Conservation (phyloP, 2,113 vertebrate species). For the Chloropsis hardwickii region DNA sequence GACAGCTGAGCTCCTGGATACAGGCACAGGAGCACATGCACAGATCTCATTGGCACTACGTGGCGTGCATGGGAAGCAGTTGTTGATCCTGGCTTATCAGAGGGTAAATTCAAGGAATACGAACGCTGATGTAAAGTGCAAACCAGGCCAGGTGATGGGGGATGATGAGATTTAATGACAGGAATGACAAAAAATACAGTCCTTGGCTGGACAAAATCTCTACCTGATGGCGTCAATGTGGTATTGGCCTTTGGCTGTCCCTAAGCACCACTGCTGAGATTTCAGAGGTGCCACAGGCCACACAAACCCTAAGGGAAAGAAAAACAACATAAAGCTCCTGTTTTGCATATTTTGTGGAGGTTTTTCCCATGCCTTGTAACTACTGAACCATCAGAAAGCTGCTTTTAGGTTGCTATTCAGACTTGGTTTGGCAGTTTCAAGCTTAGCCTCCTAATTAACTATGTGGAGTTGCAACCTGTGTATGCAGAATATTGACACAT, state of each 20-base stretch:
- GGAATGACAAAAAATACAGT: neutral
- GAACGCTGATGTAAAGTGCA: neutral
- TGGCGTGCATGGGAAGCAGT: neutral
- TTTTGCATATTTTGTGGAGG: neutral
- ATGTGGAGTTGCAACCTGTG: neutral
- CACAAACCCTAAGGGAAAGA: neutral
- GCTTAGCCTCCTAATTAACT: neutral
- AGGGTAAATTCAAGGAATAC: neutral
- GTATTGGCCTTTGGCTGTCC: neutral
- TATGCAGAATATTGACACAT: neutral
- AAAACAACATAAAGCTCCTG: neutral
- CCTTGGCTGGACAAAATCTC: neutral
- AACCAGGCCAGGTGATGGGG: neutral
- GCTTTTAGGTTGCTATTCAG: neutral
- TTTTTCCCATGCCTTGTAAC: neutral
- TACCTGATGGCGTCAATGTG: neutral
- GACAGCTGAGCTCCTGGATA: neutral
- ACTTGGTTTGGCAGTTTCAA: neutral
- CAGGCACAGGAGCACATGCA: neutral
- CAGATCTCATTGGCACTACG: accelerated
- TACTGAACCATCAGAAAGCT: neutral
- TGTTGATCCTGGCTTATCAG: neutral
- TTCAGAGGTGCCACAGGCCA: neutral
- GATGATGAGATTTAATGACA: neutral
- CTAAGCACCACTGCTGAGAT: neutral